Base-by-base conservation (phyloP, 2,888 invertebrate genomes). In the Cheilosia scutellata region DNA sequence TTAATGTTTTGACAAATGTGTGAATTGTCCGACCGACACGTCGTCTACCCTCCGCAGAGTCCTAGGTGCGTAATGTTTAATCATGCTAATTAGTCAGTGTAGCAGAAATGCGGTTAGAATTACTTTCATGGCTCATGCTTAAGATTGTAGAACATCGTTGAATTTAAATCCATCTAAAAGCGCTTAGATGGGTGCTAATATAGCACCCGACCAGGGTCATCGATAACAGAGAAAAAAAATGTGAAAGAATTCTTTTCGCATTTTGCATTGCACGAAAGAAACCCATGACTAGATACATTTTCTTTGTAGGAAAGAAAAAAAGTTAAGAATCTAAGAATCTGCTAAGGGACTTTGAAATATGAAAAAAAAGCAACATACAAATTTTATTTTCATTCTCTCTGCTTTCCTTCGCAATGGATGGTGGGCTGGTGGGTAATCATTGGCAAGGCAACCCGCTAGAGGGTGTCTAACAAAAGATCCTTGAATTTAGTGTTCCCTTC, bases 401-500 rank as follows among this genome's bases (percentile, higher is more conserved):
- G 5, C 57, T 76, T 70, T 55, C 40, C 60, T 57, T 77, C 55
- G 31, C 71, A 87, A 79, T 87, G 11, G 27, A 72, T 84, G 74
- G 75, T 83, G 42, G 71, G 80, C 75, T 84, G 74, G 75, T 83
- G 42, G 71, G 80, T 77, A 87, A 82, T 77, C 66, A 76, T 57
- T 68, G 82, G 57, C 33, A 71, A 57, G 33, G 37, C 49, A 44
- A 37, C 63, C 57, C 70, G 40, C 47, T 44, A 16, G 20, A 29
- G 71, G 20, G 63, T 55, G 65, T 71, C 53, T 75, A 42, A 82
- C 70, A 75, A 80, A 74, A 71, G 66, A 76, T 77, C 84, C 78
- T 87, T 87, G 83, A 88, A 87, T 86, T 84, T 88, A 87, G 74
- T 87, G 80, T 79, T 86, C 79, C 77, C 77, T 87, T 88, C 79